Base-by-base conservation (phyloP, 2,888 invertebrate genomes). In the Saturnia japonica region DNA sequence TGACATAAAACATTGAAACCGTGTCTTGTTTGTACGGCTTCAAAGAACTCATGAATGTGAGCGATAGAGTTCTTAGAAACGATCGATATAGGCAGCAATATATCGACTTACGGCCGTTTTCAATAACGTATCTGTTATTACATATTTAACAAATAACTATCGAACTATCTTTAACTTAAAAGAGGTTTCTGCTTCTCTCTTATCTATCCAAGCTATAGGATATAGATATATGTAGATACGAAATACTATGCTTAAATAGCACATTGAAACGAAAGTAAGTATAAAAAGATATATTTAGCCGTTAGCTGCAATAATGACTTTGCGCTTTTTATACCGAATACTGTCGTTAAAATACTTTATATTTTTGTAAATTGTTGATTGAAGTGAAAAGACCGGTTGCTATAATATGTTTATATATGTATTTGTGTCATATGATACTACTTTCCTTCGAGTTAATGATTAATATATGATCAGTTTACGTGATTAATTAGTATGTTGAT, bases 401-500 rank as follows among this genome's bases (percentile, higher is more conserved):
- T 64, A 57, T 57, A 43, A 43, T 43, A 43, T 60, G 11, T 19
- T 40, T 64, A 40, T 40, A n/a, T 40, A 64, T 64, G 64, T 40
- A 64, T 64, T 6, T 64, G 40, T 64, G 64, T 40, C 64, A 64
- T 40, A n/a, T 40, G n/a, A 34, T 40, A 40, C 64, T 64, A 64
- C 40, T 64, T 64, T 64, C 64, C 8, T 64, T 64, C n/a, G 40
- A n/a, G 40, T 40, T 64, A n/a, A 60, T 42, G 22, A 42, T 68
- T 60, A 28, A 64, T 64, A 64, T 51, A 25, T 0, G 45, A 69
- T 43, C 40, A 22, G 34, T 22, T 64, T 22, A 66, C 22, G 22
- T 22, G 40, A 62, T 51, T 66, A 69, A 40, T 64, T 69, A 34
- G 34, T 45, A 60, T 62, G 40, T 40, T 64, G 64, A 64, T 64